Evolutionary conservation across 2,113 vertebrate species (phyloP).

Genomic region (Nyctereutes procyonoides): DNA sequence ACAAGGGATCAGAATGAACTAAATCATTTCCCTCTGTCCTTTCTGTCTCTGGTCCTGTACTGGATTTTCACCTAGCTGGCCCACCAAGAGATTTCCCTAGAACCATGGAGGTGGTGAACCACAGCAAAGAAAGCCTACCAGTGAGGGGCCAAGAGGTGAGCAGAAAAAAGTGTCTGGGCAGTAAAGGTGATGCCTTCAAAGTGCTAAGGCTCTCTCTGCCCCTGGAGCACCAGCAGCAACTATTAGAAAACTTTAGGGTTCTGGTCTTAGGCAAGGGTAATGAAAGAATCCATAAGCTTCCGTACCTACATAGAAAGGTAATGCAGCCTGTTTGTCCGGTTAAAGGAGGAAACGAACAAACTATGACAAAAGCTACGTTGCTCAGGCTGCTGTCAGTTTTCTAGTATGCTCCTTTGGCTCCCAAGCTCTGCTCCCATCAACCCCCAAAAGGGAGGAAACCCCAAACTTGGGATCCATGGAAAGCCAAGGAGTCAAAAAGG

Average conservation of each 20-base stretch:
- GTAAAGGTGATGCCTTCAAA: not conserved
- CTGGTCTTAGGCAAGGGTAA: not conserved
- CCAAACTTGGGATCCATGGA: not conserved
- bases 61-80: not conserved
- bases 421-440: not conserved
- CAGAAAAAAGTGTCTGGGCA: not conserved
- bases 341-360: not conserved
- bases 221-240: accelerated
- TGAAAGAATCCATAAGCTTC: not conserved
- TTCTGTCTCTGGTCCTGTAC: not conserved
- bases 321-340: not conserved
- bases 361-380: not conserved
- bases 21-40: not conserved
- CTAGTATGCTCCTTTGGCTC: not conserved
- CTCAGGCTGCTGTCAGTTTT: not conserved
- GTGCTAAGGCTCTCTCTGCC: not conserved
- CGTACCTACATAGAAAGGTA: not conserved
- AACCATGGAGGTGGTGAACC: not conserved
- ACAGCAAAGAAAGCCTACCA: not conserved
- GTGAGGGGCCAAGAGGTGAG: not conserved
- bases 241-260: not conserved
- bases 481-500: not conserved
- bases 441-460: not conserved
- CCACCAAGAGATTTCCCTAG: not conserved
- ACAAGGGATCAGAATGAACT: not conserved